A percentile compares a stretch with the other conserved stretches of the same genome.
Evolutionary conservation across 2,797 vertebrate genomes (phyloP).

Genomic region (Molossus alvarezi): DNA sequence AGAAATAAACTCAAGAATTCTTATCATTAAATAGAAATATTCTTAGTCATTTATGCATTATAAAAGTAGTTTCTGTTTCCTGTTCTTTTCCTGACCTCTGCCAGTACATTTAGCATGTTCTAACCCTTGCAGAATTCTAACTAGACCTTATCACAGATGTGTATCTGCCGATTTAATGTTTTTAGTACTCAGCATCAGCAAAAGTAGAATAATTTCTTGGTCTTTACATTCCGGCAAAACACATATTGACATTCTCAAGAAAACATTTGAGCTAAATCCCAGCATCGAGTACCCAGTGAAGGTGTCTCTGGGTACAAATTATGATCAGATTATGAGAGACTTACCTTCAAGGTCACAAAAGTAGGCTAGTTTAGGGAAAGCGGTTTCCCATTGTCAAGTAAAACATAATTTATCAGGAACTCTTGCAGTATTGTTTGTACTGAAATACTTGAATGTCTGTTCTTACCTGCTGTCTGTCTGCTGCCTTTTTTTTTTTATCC

Average conservation of each 20-base stretch:
- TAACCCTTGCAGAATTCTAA: slow-evolving; percentile 60
- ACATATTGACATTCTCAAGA: slow-evolving; percentile 60
- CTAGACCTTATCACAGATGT: slow-evolving; percentile 72
- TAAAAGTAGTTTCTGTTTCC: background rate
- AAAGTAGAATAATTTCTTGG: slow-evolving; percentile 21
- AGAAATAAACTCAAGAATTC: slow-evolving; percentile 59
- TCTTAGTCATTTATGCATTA: slow-evolving; percentile 13
- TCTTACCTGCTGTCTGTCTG: background rate
- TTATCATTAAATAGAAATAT: slow-evolving; percentile 30
- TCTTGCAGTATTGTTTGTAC: background rate
- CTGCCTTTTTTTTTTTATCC: background rate
- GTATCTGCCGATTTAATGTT: slow-evolving; percentile 18
- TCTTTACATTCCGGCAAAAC: slow-evolving; percentile 69
- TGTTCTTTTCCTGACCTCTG: slow-evolving; percentile 26
- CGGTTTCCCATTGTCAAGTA: background rate
- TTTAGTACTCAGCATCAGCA: slow-evolving; percentile 58
- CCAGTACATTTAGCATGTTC: slow-evolving; percentile 45
- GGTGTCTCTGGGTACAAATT: slow-evolving; percentile 65
- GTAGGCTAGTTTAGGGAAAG: background rate
- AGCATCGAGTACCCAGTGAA: slow-evolving; percentile 26
- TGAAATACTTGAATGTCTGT: background rate
- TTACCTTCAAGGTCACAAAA: slow-evolving; percentile 67
- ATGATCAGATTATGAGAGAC: slow-evolving; percentile 64
- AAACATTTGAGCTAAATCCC: slow-evolving; percentile 77
- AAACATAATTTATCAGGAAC: background rate